Evolutionary conservation across 2,888 invertebrate genomes (phyloP).

Genomic region (Micropterix aruncella): DNA sequence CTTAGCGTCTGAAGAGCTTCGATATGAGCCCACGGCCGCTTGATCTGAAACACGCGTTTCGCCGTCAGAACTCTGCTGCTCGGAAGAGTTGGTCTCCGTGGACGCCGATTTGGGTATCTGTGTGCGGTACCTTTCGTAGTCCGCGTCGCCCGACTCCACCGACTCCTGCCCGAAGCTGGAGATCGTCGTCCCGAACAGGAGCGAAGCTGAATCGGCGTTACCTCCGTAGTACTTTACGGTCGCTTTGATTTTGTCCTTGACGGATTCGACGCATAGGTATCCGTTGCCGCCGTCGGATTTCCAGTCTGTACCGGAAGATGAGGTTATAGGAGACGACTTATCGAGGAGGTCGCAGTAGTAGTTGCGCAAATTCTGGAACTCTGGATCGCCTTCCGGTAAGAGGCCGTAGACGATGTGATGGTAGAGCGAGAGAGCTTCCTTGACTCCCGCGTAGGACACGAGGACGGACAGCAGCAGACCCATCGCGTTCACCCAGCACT

Average conservation of each 20-base stretch:
- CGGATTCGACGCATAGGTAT: slow-evolving; percentile 27
- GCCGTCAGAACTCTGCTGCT: neutral
- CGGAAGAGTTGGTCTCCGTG: slow-evolving; percentile 29
- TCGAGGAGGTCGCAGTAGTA: slow-evolving; percentile 25
- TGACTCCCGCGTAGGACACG: slow-evolving; percentile 59
- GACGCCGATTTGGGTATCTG: slow-evolving; percentile 31
- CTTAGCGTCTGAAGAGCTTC: neutral
- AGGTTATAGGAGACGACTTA: slow-evolving; percentile 21
- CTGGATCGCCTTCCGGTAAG: slow-evolving; percentile 25
- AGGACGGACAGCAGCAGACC: slow-evolving; percentile 62
- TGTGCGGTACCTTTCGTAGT: slow-evolving; percentile 19
- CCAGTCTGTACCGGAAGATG: slow-evolving; percentile 21
- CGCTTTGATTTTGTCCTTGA: slow-evolving; percentile 25
- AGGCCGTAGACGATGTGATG: slow-evolving; percentile 33
- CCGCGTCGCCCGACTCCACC: slow-evolving; percentile 29
- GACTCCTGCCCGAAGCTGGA: slow-evolving; percentile 38
- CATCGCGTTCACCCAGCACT: slow-evolving; percentile 39
- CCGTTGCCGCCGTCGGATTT: slow-evolving; percentile 28
- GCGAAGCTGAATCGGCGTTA: slow-evolving; percentile 26
- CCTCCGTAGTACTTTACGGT: slow-evolving; percentile 29
- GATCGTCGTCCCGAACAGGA: slow-evolving; percentile 37
- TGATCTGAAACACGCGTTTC: neutral
- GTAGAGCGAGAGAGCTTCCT: slow-evolving; percentile 50
- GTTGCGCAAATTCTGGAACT: slow-evolving; percentile 27
- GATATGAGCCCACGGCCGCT: neutral